Base-by-base conservation (phyloP, 53 echinoderm and acorn worm species). In the Holothuria scabra region DNA sequence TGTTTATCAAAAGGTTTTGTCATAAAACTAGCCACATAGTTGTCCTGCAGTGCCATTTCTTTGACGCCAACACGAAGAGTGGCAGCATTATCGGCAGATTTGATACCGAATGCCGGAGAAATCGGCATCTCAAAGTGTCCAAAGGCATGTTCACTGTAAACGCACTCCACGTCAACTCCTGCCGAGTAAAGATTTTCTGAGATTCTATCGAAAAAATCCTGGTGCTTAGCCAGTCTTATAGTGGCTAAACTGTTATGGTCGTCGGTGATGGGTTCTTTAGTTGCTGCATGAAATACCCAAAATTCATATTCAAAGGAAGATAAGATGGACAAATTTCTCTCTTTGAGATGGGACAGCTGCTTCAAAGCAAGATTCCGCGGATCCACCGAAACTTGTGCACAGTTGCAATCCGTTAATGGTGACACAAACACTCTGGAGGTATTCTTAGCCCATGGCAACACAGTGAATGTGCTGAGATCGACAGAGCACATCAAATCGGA, bases 11-110 rank as follows among this genome's bases (percentile, higher is more conserved):
- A 13, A 2, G 63, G 81, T 34, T 81, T 81, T 30, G 81, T 60
- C 81, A 61, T 81, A 23, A 91, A 91, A 14, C 67, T 83, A 8
- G 91, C 91, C 19, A 89, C 72, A 30, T 65, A 89, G 8, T 89
- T 84, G 56, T 80, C 63, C 61, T 80, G 80, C n/a, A 72, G 24
- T 10, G 81, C 76, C 65, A 91, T 85, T 67, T 88, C 91, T 29
- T 90, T 90, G 52, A 90, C 68, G 18, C 84, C 82, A 12, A 67
- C 57, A 26, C 65, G 80, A 46, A 80, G 86, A 18, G 86, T 86
- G 71, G 67, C 55, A 2, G 86, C 90, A 18, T 80, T 90, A 74
- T 90, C 90, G 52, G 86, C 86, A 24, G 86, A 90, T 86, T 32
- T 41, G 41, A 41, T 41, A 41, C 91, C 91, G 83, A 87, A 91